These are phyloP conservation scores for Melieria omissa DNA, from an alignment of 2,888 invertebrate species.

Conservation along the genomic window DNA sequence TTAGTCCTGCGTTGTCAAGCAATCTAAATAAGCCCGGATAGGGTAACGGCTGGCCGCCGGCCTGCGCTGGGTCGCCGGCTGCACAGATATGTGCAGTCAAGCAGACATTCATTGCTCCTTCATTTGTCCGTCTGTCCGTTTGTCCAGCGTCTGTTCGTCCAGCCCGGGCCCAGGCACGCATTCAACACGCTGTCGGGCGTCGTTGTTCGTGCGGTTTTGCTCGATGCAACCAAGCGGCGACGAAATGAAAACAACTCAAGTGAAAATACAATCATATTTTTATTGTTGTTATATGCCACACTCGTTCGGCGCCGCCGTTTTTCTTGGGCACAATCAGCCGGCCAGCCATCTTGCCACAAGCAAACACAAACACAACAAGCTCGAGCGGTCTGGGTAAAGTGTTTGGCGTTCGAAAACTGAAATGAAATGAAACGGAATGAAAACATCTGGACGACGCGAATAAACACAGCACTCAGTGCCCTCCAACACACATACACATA, in stretches of 20 bases:
- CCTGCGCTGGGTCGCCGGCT: too few relatives aligned
- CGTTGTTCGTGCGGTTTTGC: constrained; percentile 7
- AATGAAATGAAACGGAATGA: constrained; percentile 63
- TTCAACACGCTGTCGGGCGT: constrained; percentile 15
- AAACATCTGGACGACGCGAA: constrained; percentile 60
- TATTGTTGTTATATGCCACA: constrained; percentile 49
- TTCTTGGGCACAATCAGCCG: constrained; percentile 48
- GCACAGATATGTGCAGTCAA: too few relatives aligned
- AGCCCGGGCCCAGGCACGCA: constrained; percentile 19
- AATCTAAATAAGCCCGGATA: too few relatives aligned
- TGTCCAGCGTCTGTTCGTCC: not conserved
- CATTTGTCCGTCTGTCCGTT: too few relatives aligned
- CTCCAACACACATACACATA: not conserved
- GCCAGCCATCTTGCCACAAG: not conserved
- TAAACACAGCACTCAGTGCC: constrained; percentile 6
- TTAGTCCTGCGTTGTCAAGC: too few relatives aligned
- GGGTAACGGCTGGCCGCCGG: too few relatives aligned
- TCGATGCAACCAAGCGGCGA: constrained; percentile 33
- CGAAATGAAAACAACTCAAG: constrained; percentile 62
- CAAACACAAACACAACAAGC: constrained; percentile 34
- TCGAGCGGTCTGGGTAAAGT: constrained; percentile 1
- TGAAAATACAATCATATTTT: constrained; percentile 65
- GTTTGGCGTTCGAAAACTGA: constrained; percentile 38
- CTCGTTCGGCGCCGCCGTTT: constrained; percentile 52
- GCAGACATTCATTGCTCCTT: too few relatives aligned